Evolutionary conservation across 2,888 invertebrate genomes (phyloP).

Genomic region (Pegoplata infirma): DNA sequence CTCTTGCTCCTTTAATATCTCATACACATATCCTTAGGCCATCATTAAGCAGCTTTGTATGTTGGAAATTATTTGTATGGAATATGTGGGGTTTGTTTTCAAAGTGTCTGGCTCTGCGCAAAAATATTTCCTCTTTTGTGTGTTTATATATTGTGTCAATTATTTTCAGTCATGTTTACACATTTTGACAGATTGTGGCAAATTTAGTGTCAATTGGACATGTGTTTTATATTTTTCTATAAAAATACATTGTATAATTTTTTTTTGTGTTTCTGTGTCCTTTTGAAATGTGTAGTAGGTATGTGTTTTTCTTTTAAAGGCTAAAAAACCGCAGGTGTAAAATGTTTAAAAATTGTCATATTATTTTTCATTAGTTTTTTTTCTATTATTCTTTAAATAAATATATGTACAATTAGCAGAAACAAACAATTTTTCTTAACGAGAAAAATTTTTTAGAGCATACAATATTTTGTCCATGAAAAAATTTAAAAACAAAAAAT

Average conservation of each 20-base stretch:
- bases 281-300: slow-evolving; percentile 12
- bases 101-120: background rate
- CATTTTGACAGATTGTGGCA: slow-evolving; percentile 59
- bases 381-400: too few species aligned
- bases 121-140: background rate
- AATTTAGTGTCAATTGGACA: slow-evolving; percentile 62
- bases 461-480: too few species aligned
- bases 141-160: slow-evolving; percentile 28
- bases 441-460: too few species aligned
- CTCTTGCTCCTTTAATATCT: slow-evolving; percentile 34
- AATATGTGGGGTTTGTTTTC: background rate
- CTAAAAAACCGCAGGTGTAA: slow-evolving; percentile 35
- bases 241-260: background rate
- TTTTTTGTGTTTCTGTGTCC: background rate
- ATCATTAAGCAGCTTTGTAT: slow-evolving; percentile 45
- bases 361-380: too few species aligned
- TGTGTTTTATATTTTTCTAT: slow-evolving; percentile 42
- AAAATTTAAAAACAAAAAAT: too few species aligned
- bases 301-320: slow-evolving; percentile 1
- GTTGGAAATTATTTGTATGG: too few species aligned
- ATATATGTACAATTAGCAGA: too few species aligned
- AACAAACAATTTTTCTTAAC: too few species aligned
- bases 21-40: slow-evolving; percentile 39
- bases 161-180: slow-evolving; percentile 51
- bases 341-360: background rate